Evolutionary conservation across 2,888 invertebrate genomes (phyloP), one percentile per base, ranked within the genome.

Genomic region (Plebejus anna): DNA sequence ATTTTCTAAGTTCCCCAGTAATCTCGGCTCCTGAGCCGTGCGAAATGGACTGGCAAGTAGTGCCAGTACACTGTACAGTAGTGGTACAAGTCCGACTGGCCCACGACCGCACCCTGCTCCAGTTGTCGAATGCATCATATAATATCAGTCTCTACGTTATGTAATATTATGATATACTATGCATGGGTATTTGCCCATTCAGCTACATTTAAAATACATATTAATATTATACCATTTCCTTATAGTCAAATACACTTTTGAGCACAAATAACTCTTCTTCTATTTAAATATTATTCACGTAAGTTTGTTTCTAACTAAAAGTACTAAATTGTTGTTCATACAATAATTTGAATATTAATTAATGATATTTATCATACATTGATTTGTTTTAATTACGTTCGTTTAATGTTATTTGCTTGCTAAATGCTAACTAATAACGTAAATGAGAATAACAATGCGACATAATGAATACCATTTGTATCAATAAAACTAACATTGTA

Each of bases 1-100:
- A 71, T 42, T 38, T 42, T 71, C 42, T 42, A 71, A 71, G 71
- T 38, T 71, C 71, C 22, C 38, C 32, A 32, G 13, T 66, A 66
- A 66, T 66, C 66, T 66, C 32, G 66, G 66, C 66, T 66, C 66
- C 66, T 66, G 66, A 16, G 32, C 66, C 13, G 36, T 66, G 66
- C 66, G 66, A 66, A 32, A 66, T 66, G 32, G 66, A 66, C 66
- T 66, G 66, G 32, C 66, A 36, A 66, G 66, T 66, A 66, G 66
- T 13, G 13, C 4, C 32, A 66, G 13, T 28, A 61, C 66, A 32
- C 32, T 36, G 13, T 28, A 61, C 66, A 32, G 28, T 22, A 36
- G 66, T 32, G 4, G 32, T 32, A 66, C 66, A 22, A 66, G 66
- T 66, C 9, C 4, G 16, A 66, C 66, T 32, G 32, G 32, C 66